A percentile compares a stretch with the other conserved stretches of the same genome.
Conservation (phyloP, 2,888 invertebrate genomes). For the Noctua fimbriata region DNA sequence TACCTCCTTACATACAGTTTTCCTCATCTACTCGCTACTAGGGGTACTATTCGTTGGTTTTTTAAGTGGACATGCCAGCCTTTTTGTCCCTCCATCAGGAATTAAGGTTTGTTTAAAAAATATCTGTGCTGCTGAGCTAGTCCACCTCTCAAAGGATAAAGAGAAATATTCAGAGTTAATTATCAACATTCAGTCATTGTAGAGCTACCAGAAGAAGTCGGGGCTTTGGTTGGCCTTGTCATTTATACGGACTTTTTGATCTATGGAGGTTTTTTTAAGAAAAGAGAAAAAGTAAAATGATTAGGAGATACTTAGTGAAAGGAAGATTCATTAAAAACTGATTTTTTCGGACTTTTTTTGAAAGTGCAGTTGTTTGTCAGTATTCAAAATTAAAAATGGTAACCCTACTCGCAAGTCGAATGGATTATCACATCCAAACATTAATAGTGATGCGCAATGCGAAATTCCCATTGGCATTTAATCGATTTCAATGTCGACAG, state of each 20-base stretch:
- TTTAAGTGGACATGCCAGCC: background rate
- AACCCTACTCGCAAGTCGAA: constrained; percentile 52
- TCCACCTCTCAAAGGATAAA: background rate
- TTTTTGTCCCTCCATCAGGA: background rate
- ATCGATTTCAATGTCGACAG: constrained; percentile 72
- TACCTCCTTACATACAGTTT: constrained; percentile 46
- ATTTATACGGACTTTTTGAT: background rate
- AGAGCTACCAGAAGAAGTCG: background rate
- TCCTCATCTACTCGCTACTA: constrained; percentile 18
- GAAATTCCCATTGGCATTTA: constrained; percentile 68
- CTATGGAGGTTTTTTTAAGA: background rate
- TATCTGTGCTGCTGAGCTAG: background rate
- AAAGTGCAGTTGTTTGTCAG: background rate
- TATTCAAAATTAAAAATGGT: background rate
- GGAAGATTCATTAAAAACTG: background rate
- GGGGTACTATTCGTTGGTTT: background rate
- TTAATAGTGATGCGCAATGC: constrained; percentile 45
- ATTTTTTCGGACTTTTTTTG: background rate
- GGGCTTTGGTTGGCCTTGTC: background rate
- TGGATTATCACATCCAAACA: constrained; percentile 57
- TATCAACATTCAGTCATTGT: background rate
- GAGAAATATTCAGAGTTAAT: background rate
- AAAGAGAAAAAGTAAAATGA: background rate
- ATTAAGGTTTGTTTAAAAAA: background rate
- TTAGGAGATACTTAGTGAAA: background rate